Base-by-base conservation (phyloP, 2,113 vertebrate genomes). In the Pycnonotus jocosus region DNA sequence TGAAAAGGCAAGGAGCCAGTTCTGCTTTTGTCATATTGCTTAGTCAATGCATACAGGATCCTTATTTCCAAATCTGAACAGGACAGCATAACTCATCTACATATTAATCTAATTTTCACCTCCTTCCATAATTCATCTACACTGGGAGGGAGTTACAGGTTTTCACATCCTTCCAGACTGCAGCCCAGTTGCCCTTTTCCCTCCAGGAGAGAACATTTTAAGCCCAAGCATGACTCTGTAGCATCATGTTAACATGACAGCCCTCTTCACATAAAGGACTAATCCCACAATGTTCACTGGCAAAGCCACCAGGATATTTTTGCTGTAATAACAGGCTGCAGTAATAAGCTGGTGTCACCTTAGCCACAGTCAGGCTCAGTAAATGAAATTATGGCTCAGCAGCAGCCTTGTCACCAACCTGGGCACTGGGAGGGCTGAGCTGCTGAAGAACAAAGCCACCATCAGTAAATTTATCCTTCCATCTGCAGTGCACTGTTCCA, bases 401-500 rank as follows among this genome's bases (percentile, higher is more conserved):
- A 4, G 35, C 3, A 42, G 66, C 54, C n/a, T 22, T 25, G n/a
- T 51, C 79, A 64, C 33, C 0, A 0, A 4, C 31, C 2, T 9
- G 38, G 42, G 51, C 25, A 54, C 24, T 8, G 54, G 37, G 18
- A 87, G 35, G 25, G 44, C 44, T 74, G 38, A 44, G 42, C 35
- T 33, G 17, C 24, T 25, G 1, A 42, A 56, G 40, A 72, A 35
- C 30, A 66, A 83, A 86, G 18, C 24, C 16, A 4, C 0, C 0
- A 6, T 48, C 7, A 53, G 0, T 27, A 68, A 50, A 38, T 58
- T 79, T 3, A 54, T 24, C 27, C 33, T 51, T 47, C 44, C 50
- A 40, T 7, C 44, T 27, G 17, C 2, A 88, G 27, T 10, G 30
- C 2, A 4, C 6, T 28, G 9, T 12, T 60, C 51, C 31, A 61